Percentiles rank a stretch among this genome's conserved stretches.
Evolutionary conservation across 1,140 invertebrate species (phyloP).

Genomic region (Neodiprion fabricii): DNA sequence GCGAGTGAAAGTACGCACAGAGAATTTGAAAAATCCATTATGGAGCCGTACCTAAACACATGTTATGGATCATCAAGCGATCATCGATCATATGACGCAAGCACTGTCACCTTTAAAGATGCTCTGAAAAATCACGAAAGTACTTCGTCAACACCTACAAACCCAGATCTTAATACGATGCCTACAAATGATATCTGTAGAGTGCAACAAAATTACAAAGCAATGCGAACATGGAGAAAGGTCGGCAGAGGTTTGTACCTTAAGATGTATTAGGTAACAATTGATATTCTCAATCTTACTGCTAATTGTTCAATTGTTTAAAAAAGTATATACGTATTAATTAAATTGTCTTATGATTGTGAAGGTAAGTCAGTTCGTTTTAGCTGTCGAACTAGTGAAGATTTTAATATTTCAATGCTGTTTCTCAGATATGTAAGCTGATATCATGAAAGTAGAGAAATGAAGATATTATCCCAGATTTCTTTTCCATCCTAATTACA

Average conservation of each 20-base stretch:
- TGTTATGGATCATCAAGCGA: conserved; percentile 30
- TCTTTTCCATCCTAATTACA: no score
- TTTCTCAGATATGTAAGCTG: no score
- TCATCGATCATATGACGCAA: neutral
- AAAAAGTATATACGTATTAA: neutral
- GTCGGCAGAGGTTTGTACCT: conserved; percentile 34
- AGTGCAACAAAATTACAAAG: conserved; percentile 45
- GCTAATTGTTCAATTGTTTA: no score
- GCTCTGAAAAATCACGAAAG: neutral
- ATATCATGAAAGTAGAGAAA: no score
- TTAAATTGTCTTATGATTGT: no score
- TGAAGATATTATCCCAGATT: no score
- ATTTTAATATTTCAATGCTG: no score
- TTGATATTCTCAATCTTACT: no score
- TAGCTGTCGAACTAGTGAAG: no score
- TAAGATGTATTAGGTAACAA: no score
- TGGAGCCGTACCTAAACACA: conserved; percentile 41
- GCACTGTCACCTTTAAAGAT: neutral
- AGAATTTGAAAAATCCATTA: conserved; percentile 34
- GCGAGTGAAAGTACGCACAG: conserved; percentile 23
- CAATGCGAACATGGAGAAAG: conserved; percentile 49
- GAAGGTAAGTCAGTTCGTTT: no score
- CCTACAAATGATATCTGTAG: neutral
- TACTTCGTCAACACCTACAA: neutral
- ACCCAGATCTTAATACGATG: neutral